Conservation (phyloP, 2,888 invertebrate genomes). For the Ethmia dodecea region DNA sequence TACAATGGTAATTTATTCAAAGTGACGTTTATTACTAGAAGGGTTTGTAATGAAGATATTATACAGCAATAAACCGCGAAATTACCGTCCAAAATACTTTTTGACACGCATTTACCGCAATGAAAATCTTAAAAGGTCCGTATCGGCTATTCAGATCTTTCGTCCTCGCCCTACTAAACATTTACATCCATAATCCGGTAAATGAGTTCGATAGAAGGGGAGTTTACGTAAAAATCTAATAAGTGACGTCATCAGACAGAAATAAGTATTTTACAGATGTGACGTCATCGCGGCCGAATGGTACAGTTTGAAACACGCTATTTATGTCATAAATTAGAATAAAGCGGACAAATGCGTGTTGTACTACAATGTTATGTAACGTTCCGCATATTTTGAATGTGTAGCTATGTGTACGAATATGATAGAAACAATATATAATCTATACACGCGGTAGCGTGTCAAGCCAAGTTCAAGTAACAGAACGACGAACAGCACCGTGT, state of each 20-base stretch:
- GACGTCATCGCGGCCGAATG: too few relatives aligned
- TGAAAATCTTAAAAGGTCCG: constrained; percentile 27
- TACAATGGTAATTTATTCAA: constrained; percentile 6
- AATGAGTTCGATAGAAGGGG: constrained; percentile 52
- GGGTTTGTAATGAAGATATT: constrained; percentile 36
- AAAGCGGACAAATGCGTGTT: too few relatives aligned
- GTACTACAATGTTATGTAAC: too few relatives aligned
- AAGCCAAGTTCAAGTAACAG: too few relatives aligned
- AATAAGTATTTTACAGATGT: too few relatives aligned
- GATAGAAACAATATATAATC: too few relatives aligned
- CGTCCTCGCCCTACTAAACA: constrained; percentile 32
- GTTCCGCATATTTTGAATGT: too few relatives aligned
- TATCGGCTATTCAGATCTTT: constrained; percentile 43
- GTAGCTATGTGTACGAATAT: too few relatives aligned
- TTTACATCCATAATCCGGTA: constrained; percentile 51
- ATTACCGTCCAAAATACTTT: constrained; percentile 28
- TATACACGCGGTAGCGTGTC: too few relatives aligned
- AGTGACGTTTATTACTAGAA: constrained; percentile 6
- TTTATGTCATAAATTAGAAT: too few relatives aligned
- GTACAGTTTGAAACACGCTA: too few relatives aligned
- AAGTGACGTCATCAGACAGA: constrained; percentile 27
- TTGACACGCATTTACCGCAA: constrained; percentile 25
- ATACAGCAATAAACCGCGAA: constrained; percentile 27
- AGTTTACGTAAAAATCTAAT: constrained; percentile 54
- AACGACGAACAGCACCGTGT: too few relatives aligned